These are phyloP conservation scores for Gnathonemus longibarbis DNA, from an alignment of 2,113 vertebrate genomes.

Conservation along the genomic window DNA sequence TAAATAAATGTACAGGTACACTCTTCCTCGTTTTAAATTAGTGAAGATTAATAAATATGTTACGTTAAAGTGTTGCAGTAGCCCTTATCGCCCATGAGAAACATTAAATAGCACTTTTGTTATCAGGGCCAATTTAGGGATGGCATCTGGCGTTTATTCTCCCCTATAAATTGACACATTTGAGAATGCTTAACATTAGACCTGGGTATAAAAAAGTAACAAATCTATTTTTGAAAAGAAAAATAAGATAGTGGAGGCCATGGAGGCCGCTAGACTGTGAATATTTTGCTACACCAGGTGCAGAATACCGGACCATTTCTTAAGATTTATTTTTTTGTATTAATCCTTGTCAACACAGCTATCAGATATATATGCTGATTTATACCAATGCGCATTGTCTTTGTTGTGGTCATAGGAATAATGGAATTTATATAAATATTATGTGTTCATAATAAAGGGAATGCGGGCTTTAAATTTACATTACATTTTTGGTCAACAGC, in stretches of 20 bases:
- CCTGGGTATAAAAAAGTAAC: neutral
- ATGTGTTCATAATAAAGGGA: neutral
- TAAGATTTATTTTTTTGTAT: neutral
- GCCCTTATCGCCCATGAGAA: neutral
- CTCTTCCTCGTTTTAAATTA: neutral
- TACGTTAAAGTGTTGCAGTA: neutral
- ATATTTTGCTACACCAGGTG: neutral
- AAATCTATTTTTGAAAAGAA: neutral
- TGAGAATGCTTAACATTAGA: neutral
- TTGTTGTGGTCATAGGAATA: neutral
- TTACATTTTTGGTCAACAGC: neutral
- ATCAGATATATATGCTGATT: neutral
- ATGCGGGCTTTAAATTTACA: neutral
- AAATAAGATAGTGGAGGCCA: neutral
- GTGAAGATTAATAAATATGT: neutral
- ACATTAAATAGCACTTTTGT: neutral
- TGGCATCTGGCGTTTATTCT: neutral
- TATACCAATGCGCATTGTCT: neutral
- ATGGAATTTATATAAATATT: neutral
- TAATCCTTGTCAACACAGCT: neutral
- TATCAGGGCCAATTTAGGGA: neutral
- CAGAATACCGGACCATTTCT: neutral
- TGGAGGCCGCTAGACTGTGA: neutral
- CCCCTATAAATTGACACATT: neutral
- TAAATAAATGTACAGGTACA: neutral